Conservation (phyloP, 1,140 invertebrate genomes). For the Penaeus vannamei region DNA sequence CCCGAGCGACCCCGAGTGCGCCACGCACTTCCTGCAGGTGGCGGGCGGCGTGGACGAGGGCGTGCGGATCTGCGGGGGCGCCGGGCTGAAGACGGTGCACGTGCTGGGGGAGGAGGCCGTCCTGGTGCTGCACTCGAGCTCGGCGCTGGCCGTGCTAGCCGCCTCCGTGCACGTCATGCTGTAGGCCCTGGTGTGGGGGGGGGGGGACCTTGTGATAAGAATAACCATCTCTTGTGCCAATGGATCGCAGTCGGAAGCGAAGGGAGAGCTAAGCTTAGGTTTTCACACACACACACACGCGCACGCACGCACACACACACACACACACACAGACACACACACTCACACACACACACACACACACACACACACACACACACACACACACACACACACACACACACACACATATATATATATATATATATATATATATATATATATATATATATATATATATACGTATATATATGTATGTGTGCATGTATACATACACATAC, state of each 20-base stretch:
- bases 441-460: neutral
- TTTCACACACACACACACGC: no score
- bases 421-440: no score
- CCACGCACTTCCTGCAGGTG: constrained; percentile 32
- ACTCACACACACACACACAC: no score
- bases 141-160: constrained; percentile 31
- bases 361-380: no score
- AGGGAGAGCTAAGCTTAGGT: neutral
- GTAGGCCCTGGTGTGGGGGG: neutral
- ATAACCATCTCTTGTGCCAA: neutral
- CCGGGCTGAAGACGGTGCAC: constrained; percentile 21
- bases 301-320: no score
- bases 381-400: no score
- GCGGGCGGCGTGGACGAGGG: neutral
- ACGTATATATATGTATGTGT: no score
- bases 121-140: constrained; percentile 10
- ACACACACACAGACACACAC: no score
- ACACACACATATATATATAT: no score
- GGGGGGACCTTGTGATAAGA: neutral
- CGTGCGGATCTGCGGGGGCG: constrained; percentile 32
- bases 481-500: no score
- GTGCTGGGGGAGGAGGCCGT: neutral
- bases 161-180: constrained; percentile 41
- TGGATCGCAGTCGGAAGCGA: neutral
- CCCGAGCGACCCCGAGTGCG: constrained; percentile 31